Percentiles rank a stretch among this genome's conserved stretches.
These are phyloP conservation scores for Caenorhabditis afra DNA, from an alignment of 2,888 invertebrate genomes.

Conservation along the genomic window DNA sequence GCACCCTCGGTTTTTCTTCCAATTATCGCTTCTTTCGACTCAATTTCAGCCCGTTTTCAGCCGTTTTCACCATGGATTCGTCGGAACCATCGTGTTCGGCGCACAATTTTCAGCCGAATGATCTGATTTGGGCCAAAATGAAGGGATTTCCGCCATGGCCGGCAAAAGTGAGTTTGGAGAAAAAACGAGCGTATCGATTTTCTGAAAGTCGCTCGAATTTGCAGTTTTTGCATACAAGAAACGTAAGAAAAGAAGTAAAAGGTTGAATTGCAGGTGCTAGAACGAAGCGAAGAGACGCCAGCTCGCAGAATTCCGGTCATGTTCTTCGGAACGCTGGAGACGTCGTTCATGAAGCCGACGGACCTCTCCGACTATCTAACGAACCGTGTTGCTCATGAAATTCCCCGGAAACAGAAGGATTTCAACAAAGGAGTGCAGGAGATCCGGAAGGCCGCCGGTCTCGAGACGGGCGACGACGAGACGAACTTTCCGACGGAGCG, in stretches of 20 bases:
- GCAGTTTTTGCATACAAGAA: too few relatives aligned
- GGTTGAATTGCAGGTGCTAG: conserved; percentile 60
- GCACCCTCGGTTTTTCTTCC: background rate
- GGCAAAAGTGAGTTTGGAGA: conserved; percentile 86
- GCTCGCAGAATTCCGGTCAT: conserved; percentile 69
- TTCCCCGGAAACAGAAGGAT: conserved; percentile 73
- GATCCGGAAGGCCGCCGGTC: conserved; percentile 71
- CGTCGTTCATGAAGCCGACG: conserved; percentile 74
- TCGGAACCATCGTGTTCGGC: conserved; percentile 46
- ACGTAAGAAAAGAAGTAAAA: too few relatives aligned
- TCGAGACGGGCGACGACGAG: conserved; percentile 54
- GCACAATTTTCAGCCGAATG: conserved; percentile 66
- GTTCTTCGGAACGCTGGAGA: conserved; percentile 79
- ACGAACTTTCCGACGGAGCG: conserved; percentile 40
- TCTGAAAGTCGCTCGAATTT: too few relatives aligned
- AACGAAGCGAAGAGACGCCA: conserved; percentile 63
- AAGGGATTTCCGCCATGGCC: conserved; percentile 99
- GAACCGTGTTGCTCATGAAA: conserved; percentile 64
- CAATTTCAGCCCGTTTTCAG: background rate
- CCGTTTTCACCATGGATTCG: conserved; percentile 22
- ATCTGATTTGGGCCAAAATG: conserved; percentile 93
- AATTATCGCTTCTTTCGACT: background rate
- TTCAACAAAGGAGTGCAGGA: conserved; percentile 75
- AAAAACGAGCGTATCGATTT: too few relatives aligned
- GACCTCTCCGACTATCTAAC: conserved; percentile 71